A percentile compares a stretch with the other conserved stretches of the same genome.
phyloP scores from a whole-genome alignment of 2,113 vertebrate species.

The Gavialis gangeticus region DNA sequence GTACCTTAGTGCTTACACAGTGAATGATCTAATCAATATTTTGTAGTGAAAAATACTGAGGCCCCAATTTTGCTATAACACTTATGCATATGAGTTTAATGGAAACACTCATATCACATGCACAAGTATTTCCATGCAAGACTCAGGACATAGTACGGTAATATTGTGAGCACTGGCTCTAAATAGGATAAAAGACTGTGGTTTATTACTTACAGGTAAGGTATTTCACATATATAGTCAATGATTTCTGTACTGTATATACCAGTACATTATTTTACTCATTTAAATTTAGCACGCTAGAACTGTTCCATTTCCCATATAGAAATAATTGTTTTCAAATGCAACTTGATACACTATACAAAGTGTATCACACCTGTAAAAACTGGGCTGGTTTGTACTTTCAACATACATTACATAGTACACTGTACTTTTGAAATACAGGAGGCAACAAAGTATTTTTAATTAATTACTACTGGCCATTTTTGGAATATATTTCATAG shows the following conservation, averaged over 20 bases:
- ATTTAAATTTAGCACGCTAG: not conserved
- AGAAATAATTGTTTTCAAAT: not conserved
- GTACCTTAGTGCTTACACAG: not conserved
- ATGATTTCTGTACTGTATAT: not conserved
- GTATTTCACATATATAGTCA: accelerated
- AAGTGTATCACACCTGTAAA: not conserved
- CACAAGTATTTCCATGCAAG: not conserved
- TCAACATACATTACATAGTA: not conserved
- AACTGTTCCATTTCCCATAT: not conserved
- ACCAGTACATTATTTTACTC: not conserved
- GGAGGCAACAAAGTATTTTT: not conserved
- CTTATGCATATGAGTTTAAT: accelerated
- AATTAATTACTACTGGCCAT: not conserved
- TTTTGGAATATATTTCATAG: not conserved
- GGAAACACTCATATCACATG: not conserved
- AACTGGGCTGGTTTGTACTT: not conserved
- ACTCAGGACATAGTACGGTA: not conserved
- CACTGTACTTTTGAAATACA: not conserved
- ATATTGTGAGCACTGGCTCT: not conserved
- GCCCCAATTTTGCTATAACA: not conserved
- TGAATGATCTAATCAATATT: accelerated
- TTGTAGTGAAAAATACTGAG: not conserved
- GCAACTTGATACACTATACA: not conserved
- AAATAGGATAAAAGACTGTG: not conserved
- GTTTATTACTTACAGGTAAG: not conserved